A percentile compares a stretch with the other conserved stretches of the same genome.
These are phyloP conservation scores for Fratercula arctica DNA, from an alignment of 2,797 vertebrate species.

Conservation along the genomic window DNA sequence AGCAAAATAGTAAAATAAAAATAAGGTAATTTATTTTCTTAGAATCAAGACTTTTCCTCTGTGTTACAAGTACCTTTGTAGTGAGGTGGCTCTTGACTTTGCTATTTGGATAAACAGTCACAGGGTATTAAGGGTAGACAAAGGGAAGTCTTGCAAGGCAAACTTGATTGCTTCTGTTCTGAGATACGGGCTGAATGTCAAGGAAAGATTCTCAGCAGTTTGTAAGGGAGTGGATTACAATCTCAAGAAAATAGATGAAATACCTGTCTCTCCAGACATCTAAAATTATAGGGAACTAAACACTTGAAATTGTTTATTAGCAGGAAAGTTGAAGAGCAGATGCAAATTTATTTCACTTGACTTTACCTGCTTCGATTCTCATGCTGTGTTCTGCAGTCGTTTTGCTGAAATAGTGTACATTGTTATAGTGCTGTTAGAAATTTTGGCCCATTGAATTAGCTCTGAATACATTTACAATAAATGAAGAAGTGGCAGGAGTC, in stretches of 20 bases:
- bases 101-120: not conserved
- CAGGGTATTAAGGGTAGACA: not conserved
- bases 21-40: not conserved
- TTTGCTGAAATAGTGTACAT: not conserved
- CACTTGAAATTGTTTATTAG: not conserved
- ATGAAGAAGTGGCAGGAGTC: not conserved
- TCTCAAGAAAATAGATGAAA: not conserved
- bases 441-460: not conserved
- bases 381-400: not conserved
- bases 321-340: not conserved
- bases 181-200: not conserved
- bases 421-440: not conserved
- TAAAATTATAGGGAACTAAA: not conserved
- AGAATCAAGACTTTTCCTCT: not conserved
- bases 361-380: not conserved
- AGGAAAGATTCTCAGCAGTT: not conserved
- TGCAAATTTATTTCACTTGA: not conserved
- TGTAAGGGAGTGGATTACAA: not conserved
- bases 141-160: not conserved
- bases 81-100: not conserved
- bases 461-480: not conserved
- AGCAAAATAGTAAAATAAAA: not conserved
- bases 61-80: not conserved
- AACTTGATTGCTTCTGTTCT: not conserved
- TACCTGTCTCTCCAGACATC: not conserved